Evolutionary conservation across 92 coral and sea anemone species (phyloP).

Genomic region (Actinernus sp.): DNA sequence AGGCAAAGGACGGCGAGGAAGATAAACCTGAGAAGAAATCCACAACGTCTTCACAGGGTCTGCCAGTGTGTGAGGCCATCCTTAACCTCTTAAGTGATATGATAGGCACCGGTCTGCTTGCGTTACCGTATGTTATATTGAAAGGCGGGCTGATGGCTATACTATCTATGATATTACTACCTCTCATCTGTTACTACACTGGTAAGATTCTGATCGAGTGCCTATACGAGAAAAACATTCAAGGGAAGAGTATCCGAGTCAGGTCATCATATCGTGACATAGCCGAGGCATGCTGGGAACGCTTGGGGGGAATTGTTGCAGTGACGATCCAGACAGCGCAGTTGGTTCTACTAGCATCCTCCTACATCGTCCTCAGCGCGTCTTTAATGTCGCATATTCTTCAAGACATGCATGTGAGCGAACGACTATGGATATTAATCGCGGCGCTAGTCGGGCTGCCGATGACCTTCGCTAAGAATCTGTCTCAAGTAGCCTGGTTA

Average conservation of each 20-base stretch:
- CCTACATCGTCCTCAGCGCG: slow-evolving; percentile 53
- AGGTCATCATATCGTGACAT: slow-evolving; percentile 54
- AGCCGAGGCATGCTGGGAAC: slow-evolving; percentile 62
- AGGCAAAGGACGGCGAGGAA: not conserved
- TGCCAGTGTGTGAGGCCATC: slow-evolving; percentile 42
- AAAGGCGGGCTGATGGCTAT: slow-evolving; percentile 52
- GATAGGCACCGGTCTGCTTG: slow-evolving; percentile 53
- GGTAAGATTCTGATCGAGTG: slow-evolving; percentile 43
- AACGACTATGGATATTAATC: slow-evolving; percentile 52
- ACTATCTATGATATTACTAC: slow-evolving; percentile 13
- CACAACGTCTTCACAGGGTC: not conserved
- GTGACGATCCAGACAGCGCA: slow-evolving; percentile 36
- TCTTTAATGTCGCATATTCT: slow-evolving; percentile 35
- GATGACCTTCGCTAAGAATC: slow-evolving; percentile 27
- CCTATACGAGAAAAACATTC: slow-evolving; percentile 23
- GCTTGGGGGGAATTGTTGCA: slow-evolving; percentile 39
- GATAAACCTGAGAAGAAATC: not conserved
- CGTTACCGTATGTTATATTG: slow-evolving; percentile 49
- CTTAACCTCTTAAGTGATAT: slow-evolving; percentile 41
- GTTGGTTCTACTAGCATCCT: slow-evolving; percentile 46
- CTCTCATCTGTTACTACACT: slow-evolving; percentile 44
- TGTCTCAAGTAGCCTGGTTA: slow-evolving; percentile 67
- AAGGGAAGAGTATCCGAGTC: slow-evolving; percentile 41
- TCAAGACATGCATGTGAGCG: slow-evolving; percentile 16
- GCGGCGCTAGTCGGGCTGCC: slow-evolving; percentile 55